A percentile compares a stretch with the other conserved stretches of the same genome.
These are phyloP conservation scores for Lymantria dispar DNA, from an alignment of 2,888 invertebrate species.

Conservation along the genomic window DNA sequence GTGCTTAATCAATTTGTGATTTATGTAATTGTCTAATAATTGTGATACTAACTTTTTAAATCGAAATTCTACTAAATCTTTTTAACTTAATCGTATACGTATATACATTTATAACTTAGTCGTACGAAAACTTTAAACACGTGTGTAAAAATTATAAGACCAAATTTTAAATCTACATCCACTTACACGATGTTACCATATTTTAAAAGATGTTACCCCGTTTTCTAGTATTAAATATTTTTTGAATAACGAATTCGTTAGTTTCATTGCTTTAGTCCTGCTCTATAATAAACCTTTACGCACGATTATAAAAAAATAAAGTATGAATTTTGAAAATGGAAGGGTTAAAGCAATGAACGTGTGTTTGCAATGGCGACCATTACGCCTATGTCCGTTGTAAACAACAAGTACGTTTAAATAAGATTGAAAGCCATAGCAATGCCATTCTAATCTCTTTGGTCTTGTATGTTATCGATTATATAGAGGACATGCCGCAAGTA, in stretches of 20 bases:
- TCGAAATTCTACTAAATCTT: conserved; percentile 15
- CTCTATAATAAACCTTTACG: conserved; percentile 32
- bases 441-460: conserved; percentile 44
- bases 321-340: conserved; percentile 25
- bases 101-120: no score
- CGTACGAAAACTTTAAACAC: conserved; percentile 15
- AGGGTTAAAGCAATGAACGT: conserved; percentile 78
- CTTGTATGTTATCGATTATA: conserved; percentile 40
- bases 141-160: no score
- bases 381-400: conserved; percentile 18
- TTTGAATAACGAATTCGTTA: conserved; percentile 44
- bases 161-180: no score
- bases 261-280: conserved; percentile 80
- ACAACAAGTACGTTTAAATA: conserved; percentile 21
- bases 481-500: conserved; percentile 10
- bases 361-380: conserved; percentile 19
- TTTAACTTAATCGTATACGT: conserved; percentile 20
- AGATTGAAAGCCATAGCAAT: conserved; percentile 39
- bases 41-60: conserved; percentile 36
- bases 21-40: conserved; percentile 25
- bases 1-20: conserved; percentile 33
- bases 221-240: conserved; percentile 57
- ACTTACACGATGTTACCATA: conserved; percentile 12
- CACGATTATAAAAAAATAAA: conserved; percentile 11
- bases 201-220: conserved; percentile 37